A percentile compares a stretch with the other conserved stretches of the same genome.
Conservation (phyloP, 2,113 vertebrate species). For the Numida meleagris region DNA sequence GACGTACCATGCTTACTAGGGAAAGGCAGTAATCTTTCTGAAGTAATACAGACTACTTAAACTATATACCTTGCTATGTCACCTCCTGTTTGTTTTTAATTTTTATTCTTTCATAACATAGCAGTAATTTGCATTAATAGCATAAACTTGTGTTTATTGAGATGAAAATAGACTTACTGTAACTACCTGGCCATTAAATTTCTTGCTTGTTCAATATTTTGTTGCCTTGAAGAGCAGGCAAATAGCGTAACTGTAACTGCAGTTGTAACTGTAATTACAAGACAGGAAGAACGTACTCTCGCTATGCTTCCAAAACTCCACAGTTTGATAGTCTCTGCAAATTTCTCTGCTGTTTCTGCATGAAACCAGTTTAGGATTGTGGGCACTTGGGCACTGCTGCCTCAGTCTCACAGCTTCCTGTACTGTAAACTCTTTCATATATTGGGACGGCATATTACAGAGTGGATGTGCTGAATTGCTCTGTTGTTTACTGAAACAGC, state of each 20-base stretch:
- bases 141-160: background rate
- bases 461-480: background rate
- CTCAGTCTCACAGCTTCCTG: background rate
- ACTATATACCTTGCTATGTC: background rate
- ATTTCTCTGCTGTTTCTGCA: background rate
- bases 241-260: background rate
- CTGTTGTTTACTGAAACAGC: background rate
- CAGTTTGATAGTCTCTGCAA: background rate
- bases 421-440: background rate
- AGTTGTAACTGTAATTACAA: background rate
- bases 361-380: background rate
- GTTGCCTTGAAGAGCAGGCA: background rate
- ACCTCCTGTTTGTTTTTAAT: background rate
- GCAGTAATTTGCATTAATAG: background rate
- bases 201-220: background rate
- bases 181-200: background rate
- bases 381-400: background rate
- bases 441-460: background rate
- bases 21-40: background rate
- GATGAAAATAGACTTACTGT: background rate
- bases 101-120: background rate
- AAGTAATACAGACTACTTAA: background rate
- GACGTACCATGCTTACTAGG: background rate
- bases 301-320: rapidly evolving
- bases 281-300: background rate